A percentile compares a stretch with the other conserved stretches of the same genome.
phyloP scores from a whole-genome alignment of 2,797 vertebrate species.

The Gouania willdenowi region DNA sequence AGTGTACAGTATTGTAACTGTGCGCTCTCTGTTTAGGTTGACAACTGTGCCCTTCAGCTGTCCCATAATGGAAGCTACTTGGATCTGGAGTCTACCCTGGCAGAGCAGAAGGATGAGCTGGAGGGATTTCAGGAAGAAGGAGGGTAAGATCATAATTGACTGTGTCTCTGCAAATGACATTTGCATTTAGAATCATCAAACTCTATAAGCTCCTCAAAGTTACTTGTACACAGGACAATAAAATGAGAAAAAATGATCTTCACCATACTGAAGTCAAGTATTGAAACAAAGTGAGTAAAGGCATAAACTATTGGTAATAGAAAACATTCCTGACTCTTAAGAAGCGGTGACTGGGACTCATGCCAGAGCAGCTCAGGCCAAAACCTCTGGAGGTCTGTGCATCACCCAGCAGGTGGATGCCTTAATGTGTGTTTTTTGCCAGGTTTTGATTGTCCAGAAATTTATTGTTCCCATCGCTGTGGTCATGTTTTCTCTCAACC shows the following conservation, averaged over 20 bases:
- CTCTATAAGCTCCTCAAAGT: not conserved
- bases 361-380: constrained; percentile 23
- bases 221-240: not conserved
- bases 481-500: constrained; percentile 13
- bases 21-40: constrained; percentile 74
- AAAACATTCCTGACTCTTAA: constrained; percentile 23
- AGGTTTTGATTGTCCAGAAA: constrained; percentile 24
- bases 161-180: constrained; percentile 1
- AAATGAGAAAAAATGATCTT: constrained; percentile 5
- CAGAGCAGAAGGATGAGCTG: constrained; percentile 91
- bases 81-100: constrained; percentile 95
- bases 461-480: constrained; percentile 19
- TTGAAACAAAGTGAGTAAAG: constrained; percentile 7
- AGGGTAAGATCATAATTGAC: constrained; percentile 81
- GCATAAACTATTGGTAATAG: constrained; percentile 13
- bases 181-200: constrained; percentile 8
- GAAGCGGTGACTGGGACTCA: constrained; percentile 22
- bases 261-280: constrained; percentile 5
- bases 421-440: constrained; percentile 5
- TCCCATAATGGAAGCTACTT: constrained; percentile 96
- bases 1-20: constrained; percentile 12
- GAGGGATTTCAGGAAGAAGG: constrained; percentile 94
- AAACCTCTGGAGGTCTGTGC: constrained; percentile 25
- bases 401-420: constrained; percentile 32
- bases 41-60: constrained; percentile 92